Evolutionary conservation across 2,113 vertebrate genomes (phyloP).

Genomic region (Nycticebus coucang): DNA sequence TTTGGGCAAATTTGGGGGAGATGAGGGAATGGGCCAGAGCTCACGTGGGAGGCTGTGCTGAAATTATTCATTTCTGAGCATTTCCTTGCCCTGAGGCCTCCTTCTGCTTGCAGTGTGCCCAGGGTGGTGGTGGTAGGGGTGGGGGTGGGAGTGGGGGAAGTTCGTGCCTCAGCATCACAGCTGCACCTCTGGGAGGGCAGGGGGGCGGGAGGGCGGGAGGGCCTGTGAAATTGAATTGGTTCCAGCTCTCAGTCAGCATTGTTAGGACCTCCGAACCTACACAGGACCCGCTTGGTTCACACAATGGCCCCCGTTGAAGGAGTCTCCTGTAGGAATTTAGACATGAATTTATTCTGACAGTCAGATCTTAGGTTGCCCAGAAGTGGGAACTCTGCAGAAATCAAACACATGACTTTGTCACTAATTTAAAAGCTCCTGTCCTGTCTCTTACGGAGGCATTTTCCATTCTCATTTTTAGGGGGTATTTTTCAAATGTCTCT

Average conservation of each 20-base stretch:
- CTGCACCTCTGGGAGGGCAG: background rate
- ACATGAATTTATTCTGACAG: conserved; percentile 40
- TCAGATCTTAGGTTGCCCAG: background rate
- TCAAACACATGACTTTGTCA: background rate
- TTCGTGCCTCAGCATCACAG: background rate
- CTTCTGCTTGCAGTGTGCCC: background rate
- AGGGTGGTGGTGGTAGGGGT: background rate
- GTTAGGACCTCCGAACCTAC: background rate
- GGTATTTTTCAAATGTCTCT: background rate
- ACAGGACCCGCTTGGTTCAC: background rate
- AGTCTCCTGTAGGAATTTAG: conserved; percentile 4
- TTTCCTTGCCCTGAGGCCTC: background rate
- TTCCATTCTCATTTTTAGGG: background rate
- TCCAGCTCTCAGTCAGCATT: background rate
- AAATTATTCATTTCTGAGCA: rapidly evolving
- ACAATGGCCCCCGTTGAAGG: background rate
- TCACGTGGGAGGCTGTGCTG: rapidly evolving
- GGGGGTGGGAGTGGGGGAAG: no score
- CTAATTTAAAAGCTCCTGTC: background rate
- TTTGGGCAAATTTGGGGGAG: background rate
- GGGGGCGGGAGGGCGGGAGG: background rate
- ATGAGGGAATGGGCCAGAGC: no score
- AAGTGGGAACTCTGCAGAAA: background rate
- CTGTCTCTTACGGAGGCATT: background rate
- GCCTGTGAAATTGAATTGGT: conserved; percentile 40